Evolutionary conservation across 2,113 vertebrate species (phyloP).

Genomic region (Lycaon pictus): DNA sequence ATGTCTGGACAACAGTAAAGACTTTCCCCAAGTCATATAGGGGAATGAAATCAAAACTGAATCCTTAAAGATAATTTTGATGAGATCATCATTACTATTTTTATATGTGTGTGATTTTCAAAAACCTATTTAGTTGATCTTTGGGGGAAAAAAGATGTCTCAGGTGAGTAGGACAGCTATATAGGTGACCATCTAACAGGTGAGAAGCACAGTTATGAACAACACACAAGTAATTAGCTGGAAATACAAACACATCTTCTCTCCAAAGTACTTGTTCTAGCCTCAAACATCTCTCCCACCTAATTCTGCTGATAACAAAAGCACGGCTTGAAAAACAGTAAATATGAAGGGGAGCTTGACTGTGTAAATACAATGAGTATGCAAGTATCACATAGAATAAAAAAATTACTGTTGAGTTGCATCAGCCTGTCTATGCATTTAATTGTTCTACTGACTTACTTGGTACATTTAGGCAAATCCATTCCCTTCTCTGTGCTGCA

Average conservation of each 20-base stretch:
- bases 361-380: neutral
- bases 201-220: neutral
- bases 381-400: neutral
- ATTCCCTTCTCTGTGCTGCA: neutral
- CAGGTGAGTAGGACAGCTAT: neutral
- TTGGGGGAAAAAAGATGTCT: neutral
- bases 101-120: neutral
- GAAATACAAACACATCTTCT: neutral
- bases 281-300: neutral
- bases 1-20: neutral
- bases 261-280: neutral
- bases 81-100: neutral
- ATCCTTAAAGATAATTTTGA: neutral
- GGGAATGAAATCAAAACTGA: neutral
- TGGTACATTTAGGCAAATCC: neutral
- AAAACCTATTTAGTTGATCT: neutral
- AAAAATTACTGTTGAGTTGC: accelerated
- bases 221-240: neutral
- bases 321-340: neutral
- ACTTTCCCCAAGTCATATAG: neutral
- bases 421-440: accelerated
- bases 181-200: neutral
- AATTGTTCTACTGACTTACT: neutral
- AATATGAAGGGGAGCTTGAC: neutral
- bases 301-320: neutral